phyloP scores from a whole-genome alignment of 2,888 invertebrate species.

The Dioctria rufipes region DNA sequence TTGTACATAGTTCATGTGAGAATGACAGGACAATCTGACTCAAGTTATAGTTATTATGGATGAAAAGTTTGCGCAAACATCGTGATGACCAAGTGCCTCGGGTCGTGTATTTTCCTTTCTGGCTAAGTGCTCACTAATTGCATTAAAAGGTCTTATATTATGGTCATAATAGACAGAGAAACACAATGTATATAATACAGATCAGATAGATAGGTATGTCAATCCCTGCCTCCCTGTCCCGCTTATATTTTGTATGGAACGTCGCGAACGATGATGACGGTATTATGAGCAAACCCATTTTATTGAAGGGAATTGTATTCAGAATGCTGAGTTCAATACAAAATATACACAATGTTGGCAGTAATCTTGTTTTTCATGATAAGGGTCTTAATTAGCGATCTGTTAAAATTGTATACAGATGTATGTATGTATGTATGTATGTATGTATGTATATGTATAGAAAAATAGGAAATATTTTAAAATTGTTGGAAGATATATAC shows the following conservation, averaged over 20 bases:
- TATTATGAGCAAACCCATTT: neutral
- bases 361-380: neutral
- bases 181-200: neutral
- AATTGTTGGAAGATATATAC: too few species aligned
- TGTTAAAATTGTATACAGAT: neutral
- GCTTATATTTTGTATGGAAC: neutral
- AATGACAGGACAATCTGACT: conserved; percentile 4
- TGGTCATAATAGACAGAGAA: neutral
- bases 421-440: too few species aligned
- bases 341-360: neutral
- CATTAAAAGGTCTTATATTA: conserved; percentile 13
- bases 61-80: conserved; percentile 37
- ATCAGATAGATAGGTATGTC: neutral
- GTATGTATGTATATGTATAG: too few species aligned
- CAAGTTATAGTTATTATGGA: conserved; percentile 1
- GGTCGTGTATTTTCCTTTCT: neutral
- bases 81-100: neutral
- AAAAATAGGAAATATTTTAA: too few species aligned
- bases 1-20: neutral
- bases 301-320: neutral
- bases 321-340: neutral
- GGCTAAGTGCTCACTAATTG: conserved; percentile 23
- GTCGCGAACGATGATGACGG: neutral
- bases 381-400: neutral
- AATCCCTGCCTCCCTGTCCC: neutral